Conservation (phyloP, 1,140 invertebrate genomes). For the Euwallacea similis region DNA sequence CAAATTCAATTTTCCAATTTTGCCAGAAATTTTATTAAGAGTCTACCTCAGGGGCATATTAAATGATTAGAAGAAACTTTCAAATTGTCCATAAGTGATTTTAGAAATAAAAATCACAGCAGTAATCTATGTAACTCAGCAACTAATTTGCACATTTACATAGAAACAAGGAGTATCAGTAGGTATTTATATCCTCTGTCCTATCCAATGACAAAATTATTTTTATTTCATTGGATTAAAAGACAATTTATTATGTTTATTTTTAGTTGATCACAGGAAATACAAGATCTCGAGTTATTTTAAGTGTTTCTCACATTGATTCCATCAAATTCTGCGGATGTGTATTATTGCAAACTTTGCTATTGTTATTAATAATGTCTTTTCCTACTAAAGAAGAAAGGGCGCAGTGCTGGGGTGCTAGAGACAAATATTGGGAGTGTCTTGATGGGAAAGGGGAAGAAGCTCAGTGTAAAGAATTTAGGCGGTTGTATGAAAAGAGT, state of each 20-base stretch:
- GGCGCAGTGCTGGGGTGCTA: slow-evolving; percentile 77
- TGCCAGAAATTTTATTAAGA: too few relatives aligned
- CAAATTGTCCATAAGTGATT: too few relatives aligned
- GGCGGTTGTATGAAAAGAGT: slow-evolving; percentile 76
- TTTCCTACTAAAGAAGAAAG: slow-evolving; percentile 82
- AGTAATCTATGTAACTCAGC: too few relatives aligned
- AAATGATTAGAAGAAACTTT: too few relatives aligned
- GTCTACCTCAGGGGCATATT: too few relatives aligned
- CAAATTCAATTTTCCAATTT: too few relatives aligned
- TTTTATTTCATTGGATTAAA: slow-evolving; percentile 21
- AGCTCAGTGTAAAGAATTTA: slow-evolving; percentile 67
- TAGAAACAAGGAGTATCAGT: too few relatives aligned
- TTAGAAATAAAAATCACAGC: too few relatives aligned
- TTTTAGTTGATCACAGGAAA: slow-evolving; percentile 41
- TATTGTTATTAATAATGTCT: slow-evolving; percentile 62
- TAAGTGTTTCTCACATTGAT: slow-evolving; percentile 7
- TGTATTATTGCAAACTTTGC: neutral
- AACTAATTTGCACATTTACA: neutral
- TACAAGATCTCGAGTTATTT: slow-evolving; percentile 30
- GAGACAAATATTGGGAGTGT: slow-evolving; percentile 90
- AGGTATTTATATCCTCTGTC: neutral
- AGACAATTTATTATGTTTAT: slow-evolving; percentile 40
- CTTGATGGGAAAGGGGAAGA: slow-evolving; percentile 63
- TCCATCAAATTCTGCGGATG: neutral
- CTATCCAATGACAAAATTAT: slow-evolving; percentile 14